Conservation (phyloP, 2,888 invertebrate species). For the Apotomis turbidana region DNA sequence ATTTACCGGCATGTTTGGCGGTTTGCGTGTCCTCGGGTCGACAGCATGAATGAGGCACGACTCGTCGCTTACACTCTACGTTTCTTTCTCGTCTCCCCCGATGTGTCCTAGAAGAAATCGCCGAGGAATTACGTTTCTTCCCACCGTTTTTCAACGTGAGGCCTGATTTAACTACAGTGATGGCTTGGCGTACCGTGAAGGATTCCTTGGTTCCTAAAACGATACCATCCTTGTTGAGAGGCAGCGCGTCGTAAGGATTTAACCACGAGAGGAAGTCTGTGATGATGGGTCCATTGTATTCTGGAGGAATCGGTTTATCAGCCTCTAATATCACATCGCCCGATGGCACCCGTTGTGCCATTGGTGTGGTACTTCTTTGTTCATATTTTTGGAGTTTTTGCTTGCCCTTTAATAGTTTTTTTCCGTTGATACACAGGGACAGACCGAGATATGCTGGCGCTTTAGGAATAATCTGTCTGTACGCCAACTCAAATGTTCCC, state of each 20-base stretch:
- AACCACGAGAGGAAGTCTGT: conserved; percentile 87
- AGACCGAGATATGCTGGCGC: conserved; percentile 92
- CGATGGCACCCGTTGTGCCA: conserved; percentile 60
- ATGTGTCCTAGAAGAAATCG: conserved; percentile 77
- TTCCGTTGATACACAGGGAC: conserved; percentile 87
- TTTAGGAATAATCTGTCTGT: conserved; percentile 90
- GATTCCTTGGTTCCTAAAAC: conserved; percentile 66
- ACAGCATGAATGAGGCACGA: conserved; percentile 76
- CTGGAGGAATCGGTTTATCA: conserved; percentile 70
- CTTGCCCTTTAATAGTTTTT: conserved; percentile 81
- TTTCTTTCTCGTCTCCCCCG: conserved; percentile 79
- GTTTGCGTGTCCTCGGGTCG: conserved; percentile 63
- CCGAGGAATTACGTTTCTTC: conserved; percentile 81
- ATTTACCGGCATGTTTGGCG: conserved; percentile 62
- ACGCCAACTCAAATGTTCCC: conserved; percentile 91
- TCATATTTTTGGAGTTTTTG: conserved; percentile 69
- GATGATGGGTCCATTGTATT: conserved; percentile 86
- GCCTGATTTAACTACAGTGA: conserved; percentile 76
- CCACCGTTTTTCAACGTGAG: conserved; percentile 65
- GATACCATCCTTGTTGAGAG: conserved; percentile 71
- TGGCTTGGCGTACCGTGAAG: conserved; percentile 78
- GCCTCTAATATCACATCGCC: conserved; percentile 58
- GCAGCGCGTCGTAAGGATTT: conserved; percentile 78
- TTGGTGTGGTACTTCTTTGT: conserved; percentile 62
- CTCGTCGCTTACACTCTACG: conserved; percentile 69